Evolutionary conservation across 2,888 invertebrate genomes (phyloP), one percentile per base, ranked within the genome.

Genomic region (Meghimatium bilineatum): DNA sequence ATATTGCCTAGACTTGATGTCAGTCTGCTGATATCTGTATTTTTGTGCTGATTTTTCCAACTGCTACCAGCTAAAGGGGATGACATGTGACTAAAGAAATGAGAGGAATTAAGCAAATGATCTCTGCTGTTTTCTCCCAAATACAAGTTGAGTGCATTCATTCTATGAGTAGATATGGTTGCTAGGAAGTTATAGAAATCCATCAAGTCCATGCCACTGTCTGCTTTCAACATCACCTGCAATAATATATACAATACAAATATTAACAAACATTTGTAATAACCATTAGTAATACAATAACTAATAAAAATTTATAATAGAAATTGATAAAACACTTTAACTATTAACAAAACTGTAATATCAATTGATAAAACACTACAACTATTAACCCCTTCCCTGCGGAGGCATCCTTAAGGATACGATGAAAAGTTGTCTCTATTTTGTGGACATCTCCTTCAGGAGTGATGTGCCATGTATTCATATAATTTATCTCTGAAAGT

Each of bases 211-310:
- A 92, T 91, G 14, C 93, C 93, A 83, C 88, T 89, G 85, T 88
- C 88, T 12, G 93, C 92, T 85, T 90, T 92, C 78, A 93, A 87
- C 36, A 93, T 91, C 81, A 91, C 66, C 93, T 93, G 80, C 2
- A 69, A 63, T 36, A 29, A 56, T 17, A 56, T 23, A 20, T 20
- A 49, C 3, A 2, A 3, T 23, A 56, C 56, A 56, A 3, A 56
- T 17, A 56, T 17, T 14, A 14, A 2, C 6, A 56, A 56, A 12
- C 6, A 56, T 56, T 17, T 12, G 17, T n/a, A n/a, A n/a, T n/a
- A n/a, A n/a, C n/a, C n/a, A n/a, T n/a, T n/a, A n/a, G n/a, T n/a
- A n/a, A n/a, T n/a, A n/a, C n/a, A n/a, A n/a, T n/a, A n/a, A n/a
- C n/a, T n/a, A n/a, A n/a, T n/a, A n/a, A n/a, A n/a, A n/a, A n/a